Conservation (phyloP, 2,797 vertebrate species). For the Emydoidea blandingii region DNA sequence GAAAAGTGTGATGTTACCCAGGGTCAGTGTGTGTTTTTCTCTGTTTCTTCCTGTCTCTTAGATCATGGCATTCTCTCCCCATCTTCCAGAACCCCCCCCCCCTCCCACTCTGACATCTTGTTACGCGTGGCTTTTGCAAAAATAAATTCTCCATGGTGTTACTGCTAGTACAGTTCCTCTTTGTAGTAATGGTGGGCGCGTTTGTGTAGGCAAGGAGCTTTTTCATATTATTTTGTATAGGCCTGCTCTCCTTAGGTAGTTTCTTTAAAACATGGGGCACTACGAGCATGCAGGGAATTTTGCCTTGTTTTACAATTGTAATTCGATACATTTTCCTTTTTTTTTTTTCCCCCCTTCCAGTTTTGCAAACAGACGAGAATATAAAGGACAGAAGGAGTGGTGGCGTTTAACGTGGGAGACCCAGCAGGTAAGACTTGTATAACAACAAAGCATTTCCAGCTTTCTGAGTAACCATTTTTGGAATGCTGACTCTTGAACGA, state of each 20-base stretch:
- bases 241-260: neutral
- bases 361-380: constrained; percentile 63
- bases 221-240: neutral
- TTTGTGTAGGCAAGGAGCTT: neutral
- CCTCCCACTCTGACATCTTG: neutral
- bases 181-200: neutral
- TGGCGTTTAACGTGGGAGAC: constrained; percentile 59
- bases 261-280: neutral
- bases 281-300: neutral
- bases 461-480: accelerated
- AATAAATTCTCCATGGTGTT: neutral
- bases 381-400: constrained; percentile 45
- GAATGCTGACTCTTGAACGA: neutral
- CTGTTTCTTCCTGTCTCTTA: neutral
- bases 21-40: neutral
- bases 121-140: neutral
- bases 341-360: constrained; percentile 24
- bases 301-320: neutral
- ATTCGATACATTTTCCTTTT: neutral
- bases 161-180: neutral
- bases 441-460: neutral
- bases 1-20: neutral
- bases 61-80: neutral
- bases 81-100: neutral
- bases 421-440: constrained; percentile 73